Evolutionary conservation across 2,888 invertebrate genomes (phyloP), one percentile per base, ranked within the genome.

Genomic region (Calliopum simillimum): DNA sequence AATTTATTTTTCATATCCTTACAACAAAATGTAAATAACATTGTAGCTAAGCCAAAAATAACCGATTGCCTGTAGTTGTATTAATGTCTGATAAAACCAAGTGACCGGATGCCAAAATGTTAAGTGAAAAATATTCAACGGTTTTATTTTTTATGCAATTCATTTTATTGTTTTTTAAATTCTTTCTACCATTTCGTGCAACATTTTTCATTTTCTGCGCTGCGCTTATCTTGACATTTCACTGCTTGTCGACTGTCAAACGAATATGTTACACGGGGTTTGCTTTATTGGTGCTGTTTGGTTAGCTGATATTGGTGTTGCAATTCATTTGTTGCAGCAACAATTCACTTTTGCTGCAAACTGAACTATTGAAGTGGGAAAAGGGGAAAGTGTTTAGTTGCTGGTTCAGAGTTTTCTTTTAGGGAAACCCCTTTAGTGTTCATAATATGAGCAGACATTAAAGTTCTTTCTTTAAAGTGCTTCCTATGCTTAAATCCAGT

Each of bases 191-290:
- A 19, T 33, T 19, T 41, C 41, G 41, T 16, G 16, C 59, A 16
- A 43, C 59, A 13, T 5, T 16, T 25, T 33, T 33, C 23, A n/a
- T 58, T n/a, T 16, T n/a, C 41, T 33, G 16, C 33, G 8, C n/a
- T 19, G 44, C 21, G 14, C 61, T 61, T 61, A 61, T 61, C 61
- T 61, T 46, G 61, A 44, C 61, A 61, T 46, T 46, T 46, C 19
- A 46, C 61, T 61, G 61, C 43, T 61, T 61, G 61, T 61, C 61
- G 61, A 14, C 46, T 61, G 61, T 61, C 61, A 13, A 46, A 14
- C 14, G 44, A 46, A 46, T 33, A 33, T 33, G 33, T 33, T 33
- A 33, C 33, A 33, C n/a, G n/a, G 33, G 8, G 33, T 33, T 55
- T 55, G 1, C 53, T 55, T 21, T 55, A 13, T 55, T 55, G 16